Percentiles rank a stretch among this genome's conserved stretches.
Conservation (phyloP, 2,888 invertebrate genomes). For the Gasteruption jaculator region DNA sequence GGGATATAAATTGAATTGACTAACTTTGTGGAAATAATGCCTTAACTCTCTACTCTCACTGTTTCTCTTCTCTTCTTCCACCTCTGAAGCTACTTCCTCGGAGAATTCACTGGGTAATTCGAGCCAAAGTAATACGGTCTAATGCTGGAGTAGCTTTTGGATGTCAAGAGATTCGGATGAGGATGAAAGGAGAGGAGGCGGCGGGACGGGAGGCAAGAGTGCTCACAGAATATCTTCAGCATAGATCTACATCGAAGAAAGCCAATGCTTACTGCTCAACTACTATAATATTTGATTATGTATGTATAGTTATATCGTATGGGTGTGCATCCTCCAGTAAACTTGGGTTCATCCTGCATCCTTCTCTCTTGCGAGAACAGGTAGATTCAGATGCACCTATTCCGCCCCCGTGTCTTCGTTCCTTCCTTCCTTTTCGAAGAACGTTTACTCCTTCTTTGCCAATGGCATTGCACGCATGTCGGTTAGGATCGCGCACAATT, state of each 20-base stretch:
- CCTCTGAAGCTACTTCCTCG: neutral
- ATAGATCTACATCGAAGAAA: slow-evolving; percentile 41
- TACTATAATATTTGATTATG: no score
- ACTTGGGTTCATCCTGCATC: no score
- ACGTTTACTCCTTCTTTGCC: slow-evolving; percentile 17
- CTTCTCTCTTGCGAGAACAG: no score
- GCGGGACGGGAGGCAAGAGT: slow-evolving; percentile 21
- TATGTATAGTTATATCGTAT: no score
- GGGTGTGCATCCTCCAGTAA: no score
- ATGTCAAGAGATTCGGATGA: neutral
- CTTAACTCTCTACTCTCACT: no score
- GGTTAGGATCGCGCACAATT: slow-evolving; percentile 46
- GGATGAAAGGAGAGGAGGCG: slow-evolving; percentile 4
- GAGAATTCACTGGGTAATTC: slow-evolving; percentile 8
- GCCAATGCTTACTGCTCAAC: no score
- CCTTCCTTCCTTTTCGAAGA: neutral
- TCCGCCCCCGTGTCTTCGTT: no score
- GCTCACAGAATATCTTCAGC: slow-evolving; percentile 34
- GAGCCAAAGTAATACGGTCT: slow-evolving; percentile 17
- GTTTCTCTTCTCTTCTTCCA: neutral
- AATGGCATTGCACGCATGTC: slow-evolving; percentile 29
- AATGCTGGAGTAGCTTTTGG: slow-evolving; percentile 16
- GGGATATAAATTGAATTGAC: no score
- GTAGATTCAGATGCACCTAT: slow-evolving; percentile 2
- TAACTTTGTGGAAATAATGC: no score